Evolutionary conservation across 2,888 invertebrate genomes (phyloP), one percentile per base, ranked within the genome.

Genomic region (Proisotoma minuta): DNA sequence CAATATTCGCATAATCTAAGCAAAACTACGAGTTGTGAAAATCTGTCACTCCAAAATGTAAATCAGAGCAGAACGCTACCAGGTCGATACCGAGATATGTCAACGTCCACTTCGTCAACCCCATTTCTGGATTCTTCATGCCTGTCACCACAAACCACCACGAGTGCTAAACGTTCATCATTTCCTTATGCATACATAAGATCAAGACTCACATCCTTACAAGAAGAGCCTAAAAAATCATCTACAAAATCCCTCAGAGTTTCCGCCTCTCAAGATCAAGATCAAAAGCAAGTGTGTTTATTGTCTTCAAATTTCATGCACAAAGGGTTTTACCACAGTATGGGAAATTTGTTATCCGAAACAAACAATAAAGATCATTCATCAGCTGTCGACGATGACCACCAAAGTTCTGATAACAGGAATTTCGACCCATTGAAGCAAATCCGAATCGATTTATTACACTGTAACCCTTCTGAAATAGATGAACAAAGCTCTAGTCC

Each of bases 171-270:
- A 43, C 57, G 66, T 28, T 66, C 70, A 3, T 65, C 66, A 0
- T 75, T 76, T 54, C 76, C 75, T 2, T 73, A 74, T 58, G 74
- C 74, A 1, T 76, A 74, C 63, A 75, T 75, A 40, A 63, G 75
- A 18, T 74, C 74, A 22, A 74, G 73, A 54, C 65, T 76, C 18
- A 63, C 74, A 1, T 74, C 74, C 4, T 63, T 76, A 5, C 72
- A 75, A 0, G 75, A 76, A 64, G 75, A 75, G 60, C 68, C 67
- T 10, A 58, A 57, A 26, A 51, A 27, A 18, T 29, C 34, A 22
- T 12, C 53, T 18, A 24, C 39, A n/a, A 54, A 54, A n/a, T 29
- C 53, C 15, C 27, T 39, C 29, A 3, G 43, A 43, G 18, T 43
- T 12, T 43, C 43, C 15, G 4, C 20, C 4, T 18, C 18, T 29